These are phyloP conservation scores for Glyptemys insculpta DNA, from an alignment of 2,797 vertebrate genomes.

Conservation along the genomic window DNA sequence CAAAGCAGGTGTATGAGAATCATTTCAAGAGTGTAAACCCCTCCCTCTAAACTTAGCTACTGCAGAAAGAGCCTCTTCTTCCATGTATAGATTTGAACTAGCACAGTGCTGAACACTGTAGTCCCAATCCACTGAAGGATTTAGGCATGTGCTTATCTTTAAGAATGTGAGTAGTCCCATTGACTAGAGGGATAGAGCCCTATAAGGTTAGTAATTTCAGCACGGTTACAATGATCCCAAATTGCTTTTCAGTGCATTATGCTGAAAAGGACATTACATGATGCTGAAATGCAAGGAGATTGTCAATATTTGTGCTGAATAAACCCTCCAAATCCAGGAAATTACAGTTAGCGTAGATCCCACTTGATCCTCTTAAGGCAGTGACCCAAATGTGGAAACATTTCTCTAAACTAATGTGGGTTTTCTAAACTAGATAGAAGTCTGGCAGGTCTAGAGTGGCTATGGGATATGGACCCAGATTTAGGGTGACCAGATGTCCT, in stretches of 20 bases:
- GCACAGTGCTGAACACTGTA: not conserved
- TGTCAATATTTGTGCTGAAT: constrained; percentile 32
- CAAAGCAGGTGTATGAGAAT: constrained; percentile 16
- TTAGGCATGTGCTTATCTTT: not conserved
- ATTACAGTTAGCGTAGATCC: constrained; percentile 38
- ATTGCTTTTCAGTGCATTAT: not conserved
- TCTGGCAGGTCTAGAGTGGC: not conserved
- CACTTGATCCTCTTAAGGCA: constrained; percentile 64
- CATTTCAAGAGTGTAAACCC: not conserved
- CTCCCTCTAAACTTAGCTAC: not conserved
- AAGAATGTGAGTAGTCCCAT: constrained; percentile 19
- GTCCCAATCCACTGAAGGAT: constrained; percentile 10
- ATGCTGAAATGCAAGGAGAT: not conserved
- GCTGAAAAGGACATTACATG: constrained; percentile 1
- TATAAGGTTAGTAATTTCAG: not conserved
- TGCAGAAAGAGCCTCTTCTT: not conserved
- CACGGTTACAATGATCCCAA: constrained; percentile 35
- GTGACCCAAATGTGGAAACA: constrained; percentile 49
- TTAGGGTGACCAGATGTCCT: too few species aligned
- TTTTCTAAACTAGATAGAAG: constrained; percentile 26
- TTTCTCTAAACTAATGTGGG: not conserved
- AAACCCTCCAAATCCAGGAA: constrained; percentile 56
- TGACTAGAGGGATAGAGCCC: not conserved
- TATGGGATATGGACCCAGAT: not conserved
- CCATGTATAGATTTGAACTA: not conserved